Base-by-base conservation (phyloP, 2,797 vertebrate genomes). In the Rhinella marina region DNA sequence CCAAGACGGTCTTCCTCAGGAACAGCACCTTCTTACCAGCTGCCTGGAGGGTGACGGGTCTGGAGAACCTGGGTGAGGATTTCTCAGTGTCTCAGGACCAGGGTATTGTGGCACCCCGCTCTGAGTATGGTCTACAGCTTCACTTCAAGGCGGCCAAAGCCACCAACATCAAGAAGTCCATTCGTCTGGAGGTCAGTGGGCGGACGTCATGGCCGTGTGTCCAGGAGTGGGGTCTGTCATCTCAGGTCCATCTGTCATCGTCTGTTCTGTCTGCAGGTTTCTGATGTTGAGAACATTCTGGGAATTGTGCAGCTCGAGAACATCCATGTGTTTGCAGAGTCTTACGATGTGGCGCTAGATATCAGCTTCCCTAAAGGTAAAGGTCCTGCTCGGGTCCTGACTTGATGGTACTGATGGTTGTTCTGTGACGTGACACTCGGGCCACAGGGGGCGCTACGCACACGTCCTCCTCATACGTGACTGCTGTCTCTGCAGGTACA, bases 311-410 rank as follows among this genome's bases (percentile, higher is more conserved):
- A 98, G 50, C 92, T 95, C 0, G 97, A 98, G 92, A 96, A 94
- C 89, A 95, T 99, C 73, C 80, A 92, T 9, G 48, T 99, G 79
- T 68, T 92, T n/a, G 97, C 96, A 0, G 98, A 99, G 82, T 95
- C 96, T 1, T 98, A 97, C 12, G 97, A 98, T 21, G 91, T 98
- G 8, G 90, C 94, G 61, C 82, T 99, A 92, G 95, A 93, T 87
- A 96, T 99, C 85, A 93, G 91, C 91, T 94, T 96, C 88, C 93
- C 95, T 50, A 95, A 95, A 96, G 97, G 98, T 98, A 86, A 5
- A 23, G 16, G 8, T 66, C 57, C 23, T 41, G 52, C 17, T 10
- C 14, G 1, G 21, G 32, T 48, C 32, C 9, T 48, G 16, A 50
- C 7, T 7, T 12, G 1, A 1, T n/a, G 11, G n/a, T 52, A 76